These are phyloP conservation scores for Capitella teleta DNA, from an alignment of 1,140 invertebrate genomes.

Conservation along the genomic window DNA sequence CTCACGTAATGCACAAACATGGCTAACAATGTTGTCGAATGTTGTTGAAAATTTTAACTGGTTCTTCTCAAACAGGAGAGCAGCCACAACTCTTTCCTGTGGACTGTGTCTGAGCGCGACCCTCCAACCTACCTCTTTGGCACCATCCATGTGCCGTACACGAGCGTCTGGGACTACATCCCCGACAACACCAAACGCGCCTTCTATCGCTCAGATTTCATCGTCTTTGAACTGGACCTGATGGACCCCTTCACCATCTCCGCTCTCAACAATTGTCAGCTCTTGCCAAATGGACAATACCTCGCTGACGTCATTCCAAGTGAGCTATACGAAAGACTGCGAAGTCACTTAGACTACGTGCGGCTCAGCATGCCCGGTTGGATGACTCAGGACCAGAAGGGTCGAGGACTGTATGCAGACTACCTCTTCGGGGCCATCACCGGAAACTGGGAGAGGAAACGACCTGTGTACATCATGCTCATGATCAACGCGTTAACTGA, in stretches of 20 bases:
- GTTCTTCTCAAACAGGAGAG: too few relatives aligned
- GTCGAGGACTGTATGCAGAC: conserved; percentile 45
- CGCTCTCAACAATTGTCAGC: conserved; percentile 45
- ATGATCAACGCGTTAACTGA: conserved; percentile 50
- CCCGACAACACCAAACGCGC: conserved; percentile 47
- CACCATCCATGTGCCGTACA: conserved; percentile 52
- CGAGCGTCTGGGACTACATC: conserved; percentile 48
- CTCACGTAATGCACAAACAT: too few relatives aligned
- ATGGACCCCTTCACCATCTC: conserved; percentile 45
- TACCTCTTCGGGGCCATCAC: conserved; percentile 48
- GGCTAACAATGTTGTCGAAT: too few relatives aligned
- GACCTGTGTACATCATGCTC: conserved; percentile 50
- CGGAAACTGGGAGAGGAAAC: conserved; percentile 48
- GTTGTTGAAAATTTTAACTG: too few relatives aligned
- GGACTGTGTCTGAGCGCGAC: not conserved
- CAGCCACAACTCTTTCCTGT: conserved; percentile 2
- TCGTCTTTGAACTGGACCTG: conserved; percentile 50
- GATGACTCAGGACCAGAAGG: conserved; percentile 45
- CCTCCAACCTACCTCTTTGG: conserved; percentile 49
- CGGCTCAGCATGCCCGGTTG: conserved; percentile 40
- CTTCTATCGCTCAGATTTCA: conserved; percentile 42
- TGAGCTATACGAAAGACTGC: conserved; percentile 43
- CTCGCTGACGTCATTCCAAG: conserved; percentile 44
- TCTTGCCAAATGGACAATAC: conserved; percentile 42
- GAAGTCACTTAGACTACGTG: conserved; percentile 46